Evolutionary conservation across 2,888 invertebrate species (phyloP).

Genomic region (Diaphora mendica): DNA sequence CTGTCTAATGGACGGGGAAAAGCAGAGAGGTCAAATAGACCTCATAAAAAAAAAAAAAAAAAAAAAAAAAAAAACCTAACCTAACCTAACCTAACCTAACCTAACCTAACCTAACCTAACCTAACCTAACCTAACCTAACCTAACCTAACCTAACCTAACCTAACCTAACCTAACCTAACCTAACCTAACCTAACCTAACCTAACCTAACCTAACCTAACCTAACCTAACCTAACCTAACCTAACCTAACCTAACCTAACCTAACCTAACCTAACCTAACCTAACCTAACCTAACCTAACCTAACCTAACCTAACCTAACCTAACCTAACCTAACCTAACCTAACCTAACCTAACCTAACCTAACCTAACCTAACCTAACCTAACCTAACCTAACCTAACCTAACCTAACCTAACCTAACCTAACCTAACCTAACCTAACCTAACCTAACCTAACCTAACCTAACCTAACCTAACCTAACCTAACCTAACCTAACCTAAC

Average conservation of each 20-base stretch:
- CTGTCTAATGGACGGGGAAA: too few species aligned
- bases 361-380: constrained; percentile 28
- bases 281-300: constrained; percentile 45
- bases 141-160: constrained; percentile 38
- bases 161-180: constrained; percentile 43
- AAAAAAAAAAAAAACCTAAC: too few species aligned
- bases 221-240: constrained; percentile 21
- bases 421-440: constrained; percentile 41
- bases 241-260: constrained; percentile 42
- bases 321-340: constrained; percentile 45
- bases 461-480: constrained; percentile 24
- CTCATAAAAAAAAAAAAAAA: too few species aligned
- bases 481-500: constrained; percentile 31
- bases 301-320: constrained; percentile 45
- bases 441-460: constrained; percentile 23
- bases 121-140: constrained; percentile 22
- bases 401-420: constrained; percentile 28
- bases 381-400: constrained; percentile 28
- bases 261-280: constrained; percentile 39
- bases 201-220: constrained; percentile 16
- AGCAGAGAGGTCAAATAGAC: too few species aligned
- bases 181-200: constrained; percentile 23
- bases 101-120: constrained; percentile 30
- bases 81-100: constrained; percentile 37
- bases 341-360: constrained; percentile 31